A percentile compares a stretch with the other conserved stretches of the same genome.
Evolutionary conservation across 2,113 vertebrate species (phyloP).

Genomic region (Panurus biarmicus): DNA sequence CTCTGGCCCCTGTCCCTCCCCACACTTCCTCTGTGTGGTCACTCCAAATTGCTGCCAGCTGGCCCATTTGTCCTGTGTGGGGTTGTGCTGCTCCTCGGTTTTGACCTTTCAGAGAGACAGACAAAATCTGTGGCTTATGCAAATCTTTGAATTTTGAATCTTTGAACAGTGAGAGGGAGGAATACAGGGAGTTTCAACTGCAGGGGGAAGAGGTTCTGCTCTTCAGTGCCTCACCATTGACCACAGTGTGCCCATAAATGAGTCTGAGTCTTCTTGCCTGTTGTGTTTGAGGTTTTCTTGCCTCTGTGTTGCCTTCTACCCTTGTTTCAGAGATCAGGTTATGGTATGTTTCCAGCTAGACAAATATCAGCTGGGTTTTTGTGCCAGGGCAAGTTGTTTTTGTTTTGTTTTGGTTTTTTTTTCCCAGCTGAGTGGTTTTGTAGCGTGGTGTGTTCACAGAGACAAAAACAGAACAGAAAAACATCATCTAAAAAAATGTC

Average conservation of each 20-base stretch:
- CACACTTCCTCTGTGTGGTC: conserved; percentile 35
- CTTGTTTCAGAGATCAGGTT: not conserved
- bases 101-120: not conserved
- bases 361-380: not conserved
- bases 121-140: conserved; percentile 12
- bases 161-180: not conserved
- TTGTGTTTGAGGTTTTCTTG: not conserved
- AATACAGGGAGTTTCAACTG: not conserved
- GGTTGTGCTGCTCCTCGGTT: conserved; percentile 7
- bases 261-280: not conserved
- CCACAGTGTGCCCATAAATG: not conserved
- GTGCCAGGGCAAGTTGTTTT: not conserved
- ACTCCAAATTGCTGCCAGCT: conserved; percentile 48
- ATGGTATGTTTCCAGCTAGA: not conserved
- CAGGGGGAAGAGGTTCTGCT: not conserved
- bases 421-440: not conserved
- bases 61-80: not conserved
- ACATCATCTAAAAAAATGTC: not conserved
- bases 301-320: not conserved
- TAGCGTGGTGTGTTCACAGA: not conserved
- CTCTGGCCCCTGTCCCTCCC: not conserved
- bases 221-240: not conserved
- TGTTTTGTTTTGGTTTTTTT: too few species aligned
- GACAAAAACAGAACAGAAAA: not conserved
- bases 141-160: conserved; percentile 1